A percentile compares a stretch with the other conserved stretches of the same genome.
These are phyloP conservation scores for Casuarius casuarius DNA, from an alignment of 2,113 vertebrate species.

Conservation along the genomic window DNA sequence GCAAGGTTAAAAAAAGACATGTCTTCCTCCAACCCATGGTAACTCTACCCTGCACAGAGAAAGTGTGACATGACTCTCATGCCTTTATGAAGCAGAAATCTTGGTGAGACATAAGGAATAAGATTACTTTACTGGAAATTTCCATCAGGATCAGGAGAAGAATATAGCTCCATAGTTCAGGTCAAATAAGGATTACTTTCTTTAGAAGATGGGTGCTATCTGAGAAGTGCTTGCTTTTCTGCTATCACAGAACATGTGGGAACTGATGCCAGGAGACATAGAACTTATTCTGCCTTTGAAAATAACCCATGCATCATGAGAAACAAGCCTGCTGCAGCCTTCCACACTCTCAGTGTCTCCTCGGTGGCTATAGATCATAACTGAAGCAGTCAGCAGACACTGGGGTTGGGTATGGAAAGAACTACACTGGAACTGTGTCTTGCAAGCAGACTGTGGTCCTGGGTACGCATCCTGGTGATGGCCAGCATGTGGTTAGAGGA, in stretches of 20 bases:
- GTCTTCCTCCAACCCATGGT: accelerated
- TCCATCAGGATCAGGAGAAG: background rate
- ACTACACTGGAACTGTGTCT: background rate
- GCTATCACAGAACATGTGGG: background rate
- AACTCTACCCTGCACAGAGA: background rate
- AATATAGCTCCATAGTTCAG: background rate
- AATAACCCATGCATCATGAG: background rate
- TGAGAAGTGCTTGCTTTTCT: background rate
- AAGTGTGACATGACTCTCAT: background rate
- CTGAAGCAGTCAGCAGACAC: background rate
- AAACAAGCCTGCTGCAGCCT: background rate
- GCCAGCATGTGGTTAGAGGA: background rate
- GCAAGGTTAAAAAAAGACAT: background rate
- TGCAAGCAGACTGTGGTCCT: background rate
- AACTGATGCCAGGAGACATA: background rate
- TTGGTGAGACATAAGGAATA: background rate
- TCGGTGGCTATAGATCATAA: background rate
- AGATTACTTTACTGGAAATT: background rate
- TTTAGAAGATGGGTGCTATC: background rate
- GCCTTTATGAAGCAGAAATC: background rate
- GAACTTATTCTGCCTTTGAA: background rate
- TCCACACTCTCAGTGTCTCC: background rate
- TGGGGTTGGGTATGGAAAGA: background rate
- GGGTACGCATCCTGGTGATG: background rate
- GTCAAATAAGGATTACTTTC: background rate